Evolutionary conservation across 2,888 invertebrate species (phyloP).

Genomic region (Xanthorhoe spadicearia): DNA sequence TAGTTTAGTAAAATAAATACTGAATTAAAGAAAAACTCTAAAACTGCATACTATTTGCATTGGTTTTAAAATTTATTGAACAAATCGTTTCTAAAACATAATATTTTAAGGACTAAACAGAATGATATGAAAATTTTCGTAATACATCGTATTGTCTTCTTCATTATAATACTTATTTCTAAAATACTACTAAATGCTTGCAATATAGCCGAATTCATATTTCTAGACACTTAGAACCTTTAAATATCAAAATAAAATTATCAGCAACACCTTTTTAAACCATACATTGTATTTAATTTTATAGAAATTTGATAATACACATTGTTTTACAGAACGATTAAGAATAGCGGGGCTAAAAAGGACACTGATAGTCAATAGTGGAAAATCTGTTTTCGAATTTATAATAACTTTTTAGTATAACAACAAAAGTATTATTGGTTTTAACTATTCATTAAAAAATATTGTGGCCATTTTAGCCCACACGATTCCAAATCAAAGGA

Average conservation of each 20-base stretch:
- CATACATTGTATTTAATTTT: neutral
- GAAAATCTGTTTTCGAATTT: too few relatives aligned
- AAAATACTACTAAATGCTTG: conserved; percentile 44
- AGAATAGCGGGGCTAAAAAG: too few relatives aligned
- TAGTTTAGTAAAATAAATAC: neutral
- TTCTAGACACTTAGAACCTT: conserved; percentile 3
- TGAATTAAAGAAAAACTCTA: too few relatives aligned
- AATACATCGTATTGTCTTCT: conserved; percentile 80
- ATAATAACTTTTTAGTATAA: too few relatives aligned
- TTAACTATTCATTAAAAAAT: too few relatives aligned
- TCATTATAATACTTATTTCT: conserved; percentile 72
- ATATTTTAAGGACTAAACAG: conserved; percentile 38
- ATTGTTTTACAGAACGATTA: too few relatives aligned
- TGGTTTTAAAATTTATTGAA: too few relatives aligned
- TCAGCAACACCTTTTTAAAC: neutral
- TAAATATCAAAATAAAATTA: neutral
- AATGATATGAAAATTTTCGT: conserved; percentile 75
- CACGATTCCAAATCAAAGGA: neutral
- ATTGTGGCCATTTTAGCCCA: too few relatives aligned
- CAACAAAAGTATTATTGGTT: too few relatives aligned
- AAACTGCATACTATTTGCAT: too few relatives aligned
- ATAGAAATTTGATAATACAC: neutral
- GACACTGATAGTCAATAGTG: too few relatives aligned
- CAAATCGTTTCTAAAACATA: conserved; percentile 8
- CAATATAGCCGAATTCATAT: conserved; percentile 16